Evolutionary conservation across 2,797 vertebrate genomes (phyloP), one percentile per base, ranked within the genome.

Genomic region (Pteronotus mesoamericanus): DNA sequence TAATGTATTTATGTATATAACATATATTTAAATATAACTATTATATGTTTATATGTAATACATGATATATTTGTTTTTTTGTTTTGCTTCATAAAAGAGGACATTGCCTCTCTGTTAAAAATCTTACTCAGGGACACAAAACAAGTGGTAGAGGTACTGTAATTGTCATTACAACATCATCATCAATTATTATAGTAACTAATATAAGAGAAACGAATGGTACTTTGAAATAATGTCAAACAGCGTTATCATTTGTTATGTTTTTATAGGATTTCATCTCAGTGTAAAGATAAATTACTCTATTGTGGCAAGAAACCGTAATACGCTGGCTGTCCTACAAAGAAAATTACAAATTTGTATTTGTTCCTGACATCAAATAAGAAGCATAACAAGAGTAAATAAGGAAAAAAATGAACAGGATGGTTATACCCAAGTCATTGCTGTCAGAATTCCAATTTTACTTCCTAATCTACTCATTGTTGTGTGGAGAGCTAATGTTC

Each of bases 311-410:
- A 95, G 61, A 83, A 93, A 3, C 12, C 42, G 55, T 37, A 72
- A n/a, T 66, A 75, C 9, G 0, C 21, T 37, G 0, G 9, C 11
- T 90, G n/a, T 74, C 19, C 39, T 93, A 85, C 12, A 32, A 51
- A 61, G 44, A 71, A 69, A 83, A 92, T 91, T 46, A 87, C 44
- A 95, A 79, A 72, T 86, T 57, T 48, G 1, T 89, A 22, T 84
- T 94, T 97, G 6, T 53, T 96, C 75, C 42, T n/a, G 82, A 75
- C 15, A 94, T 83, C 6, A 96, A 87, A 93, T 92, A 95, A 94
- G 32, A 89, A 94, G 75, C 51, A 42, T 72, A 61, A 55, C 7
- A 61, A 89, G 42, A 55, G 1, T 37, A 71, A 80, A 24, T 57
- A 26, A 4, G 68, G 8, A 1, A 39, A 66, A 66, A 96, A 75